Conservation (phyloP, 2,888 invertebrate species). For the Zaprionus obscuricornis region DNA sequence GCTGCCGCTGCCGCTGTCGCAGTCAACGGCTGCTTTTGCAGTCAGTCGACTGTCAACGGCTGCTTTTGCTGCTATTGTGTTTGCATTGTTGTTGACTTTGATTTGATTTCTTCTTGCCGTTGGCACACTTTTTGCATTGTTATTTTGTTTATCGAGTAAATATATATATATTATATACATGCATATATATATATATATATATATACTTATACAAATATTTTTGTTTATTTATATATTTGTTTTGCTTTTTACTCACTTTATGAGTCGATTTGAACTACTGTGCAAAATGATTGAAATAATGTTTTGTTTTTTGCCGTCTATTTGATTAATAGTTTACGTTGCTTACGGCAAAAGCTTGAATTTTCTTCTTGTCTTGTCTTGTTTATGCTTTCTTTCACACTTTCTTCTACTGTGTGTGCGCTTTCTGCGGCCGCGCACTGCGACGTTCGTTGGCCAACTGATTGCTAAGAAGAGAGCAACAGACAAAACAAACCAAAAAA, state of each 20-base stretch:
- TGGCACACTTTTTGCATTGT: conserved; percentile 65
- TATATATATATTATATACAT: too few relatives aligned
- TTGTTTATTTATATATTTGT: background rate
- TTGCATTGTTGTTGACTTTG: conserved; percentile 47
- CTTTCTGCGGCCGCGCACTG: conserved; percentile 59
- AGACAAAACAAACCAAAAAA: conserved; percentile 30
- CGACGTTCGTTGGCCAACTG: conserved; percentile 66
- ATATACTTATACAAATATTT: background rate
- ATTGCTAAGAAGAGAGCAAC: conserved; percentile 32
- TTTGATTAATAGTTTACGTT: conserved; percentile 1
- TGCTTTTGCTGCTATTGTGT: conserved; percentile 7
- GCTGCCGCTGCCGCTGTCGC: conserved; percentile 25
- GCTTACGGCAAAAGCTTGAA: background rate
- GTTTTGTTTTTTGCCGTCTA: background rate
- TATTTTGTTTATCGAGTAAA: conserved; percentile 19
- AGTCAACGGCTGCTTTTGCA: conserved; percentile 18
- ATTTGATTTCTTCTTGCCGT: conserved; percentile 67
- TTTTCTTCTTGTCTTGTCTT: conserved; percentile 7
- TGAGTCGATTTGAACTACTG: conserved; percentile 9
- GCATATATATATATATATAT: conserved; percentile 11
- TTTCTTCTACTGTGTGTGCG: conserved; percentile 68
- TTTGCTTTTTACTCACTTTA: conserved; percentile 35
- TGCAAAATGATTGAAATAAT: conserved; percentile 2
- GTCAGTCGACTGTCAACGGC: too few relatives aligned
- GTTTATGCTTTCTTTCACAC: conserved; percentile 47